Conservation (phyloP, 37 sponge, comb jelly and placozoan genomes). For the Petrosia ficiformis region DNA sequence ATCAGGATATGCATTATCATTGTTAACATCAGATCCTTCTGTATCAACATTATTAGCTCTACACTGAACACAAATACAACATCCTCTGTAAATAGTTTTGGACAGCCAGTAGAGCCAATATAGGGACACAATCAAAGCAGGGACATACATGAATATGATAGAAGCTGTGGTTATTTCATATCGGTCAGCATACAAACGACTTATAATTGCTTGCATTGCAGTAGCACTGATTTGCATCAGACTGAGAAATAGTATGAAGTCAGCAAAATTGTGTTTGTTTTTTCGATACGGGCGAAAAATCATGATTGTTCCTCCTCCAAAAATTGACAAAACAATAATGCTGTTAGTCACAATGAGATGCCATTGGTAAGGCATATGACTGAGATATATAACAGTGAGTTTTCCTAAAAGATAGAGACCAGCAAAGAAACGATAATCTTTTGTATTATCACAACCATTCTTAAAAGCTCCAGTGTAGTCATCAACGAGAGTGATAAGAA, state of each 20-base stretch:
- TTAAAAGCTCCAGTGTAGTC: conserved; percentile 24
- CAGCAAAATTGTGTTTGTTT: not conserved
- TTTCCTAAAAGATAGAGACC: conserved; percentile 14
- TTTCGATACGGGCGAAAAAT: not conserved
- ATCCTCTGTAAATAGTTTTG: not conserved
- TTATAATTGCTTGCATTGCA: too few relatives aligned
- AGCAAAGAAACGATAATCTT: conserved; percentile 27
- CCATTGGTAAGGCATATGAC: too few relatives aligned
- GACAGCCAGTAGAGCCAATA: not conserved
- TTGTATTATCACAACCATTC: not conserved
- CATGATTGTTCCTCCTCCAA: not conserved
- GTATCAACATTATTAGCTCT: too few relatives aligned
- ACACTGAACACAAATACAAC: not conserved
- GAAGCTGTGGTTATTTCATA: not conserved
- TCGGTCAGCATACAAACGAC: not conserved
- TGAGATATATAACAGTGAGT: not conserved
- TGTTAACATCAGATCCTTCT: too few relatives aligned
- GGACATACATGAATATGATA: not conserved
- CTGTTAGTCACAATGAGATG: too few relatives aligned
- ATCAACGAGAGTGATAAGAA: not conserved
- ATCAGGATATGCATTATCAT: not conserved
- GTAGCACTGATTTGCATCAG: not conserved
- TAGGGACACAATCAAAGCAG: not conserved
- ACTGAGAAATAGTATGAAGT: not conserved
- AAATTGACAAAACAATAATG: too few relatives aligned